Base-by-base conservation (phyloP, 2,888 invertebrate species). In the Leptopilina myrica region DNA sequence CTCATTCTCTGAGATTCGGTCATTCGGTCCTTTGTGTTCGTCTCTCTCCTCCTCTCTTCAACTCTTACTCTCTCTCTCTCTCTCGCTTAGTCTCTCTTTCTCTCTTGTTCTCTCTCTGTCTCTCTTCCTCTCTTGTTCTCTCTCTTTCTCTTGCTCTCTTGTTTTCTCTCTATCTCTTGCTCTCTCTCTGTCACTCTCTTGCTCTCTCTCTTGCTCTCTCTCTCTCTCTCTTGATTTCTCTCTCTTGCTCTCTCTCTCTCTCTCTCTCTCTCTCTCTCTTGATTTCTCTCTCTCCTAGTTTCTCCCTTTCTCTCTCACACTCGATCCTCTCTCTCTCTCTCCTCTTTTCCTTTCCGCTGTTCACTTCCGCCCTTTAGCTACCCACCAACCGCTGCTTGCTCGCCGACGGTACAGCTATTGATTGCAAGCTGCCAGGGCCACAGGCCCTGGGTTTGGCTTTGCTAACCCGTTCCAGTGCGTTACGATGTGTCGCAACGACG, bases 381-480 rank as follows among this genome's bases (percentile, higher is more conserved):
- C 82, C 87, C 86, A 84, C 85, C 85, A 83, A 84, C 84, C 84
- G 84, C 85, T 81, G 81, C 81, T 80, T 87, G 83, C 86, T 84
- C 79, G 86, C 81, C 82, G 73, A 80, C 80, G 78, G 76, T 78
- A 80, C 84, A 83, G 84, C 87, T 88, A 88, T 88, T 87, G 88
- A 88, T 88, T 88, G 86, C 87, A 80, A 85, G 84, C 86, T 83
- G 82, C 86, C 85, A 86, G 86, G 85, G 83, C 86, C 85, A 84
- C 82, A 82, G 82, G 84, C 80, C 85, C 84, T 85, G 85, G 82
- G 82, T 80, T 33, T 80, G 66, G 78, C 81, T 79, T 49, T 85
- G 83, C 85, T 87, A 86, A 86, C 88, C 85, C 85, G 85, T 83
- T 86, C 84, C 85, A 86, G 84, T 82, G 80, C 84, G 83, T 85